Evolutionary conservation across 2,797 vertebrate genomes (phyloP).

Genomic region (Acanthurus tractus): DNA sequence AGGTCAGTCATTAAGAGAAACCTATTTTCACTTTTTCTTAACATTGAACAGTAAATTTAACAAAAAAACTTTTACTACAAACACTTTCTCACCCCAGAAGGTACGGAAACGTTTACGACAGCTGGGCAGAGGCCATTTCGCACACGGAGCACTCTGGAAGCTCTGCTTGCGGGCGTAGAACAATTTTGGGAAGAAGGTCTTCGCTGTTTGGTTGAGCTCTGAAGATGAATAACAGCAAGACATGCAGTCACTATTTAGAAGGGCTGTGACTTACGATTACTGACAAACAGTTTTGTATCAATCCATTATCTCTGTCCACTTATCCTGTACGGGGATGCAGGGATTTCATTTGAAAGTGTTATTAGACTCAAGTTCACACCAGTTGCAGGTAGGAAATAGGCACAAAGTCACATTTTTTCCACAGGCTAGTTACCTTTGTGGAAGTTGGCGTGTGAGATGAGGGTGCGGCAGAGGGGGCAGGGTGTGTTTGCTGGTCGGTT

Average conservation of each 20-base stretch:
- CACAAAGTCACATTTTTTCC: not conserved
- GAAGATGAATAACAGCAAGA: conserved; percentile 28
- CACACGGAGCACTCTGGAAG: conserved; percentile 75
- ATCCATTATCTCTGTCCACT: too few relatives aligned
- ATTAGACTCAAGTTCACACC: too few relatives aligned
- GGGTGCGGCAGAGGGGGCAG: conserved; percentile 91
- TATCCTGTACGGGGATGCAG: too few relatives aligned
- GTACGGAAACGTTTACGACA: conserved; percentile 60
- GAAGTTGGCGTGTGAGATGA: conserved; percentile 90
- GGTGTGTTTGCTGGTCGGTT: conserved; percentile 88
- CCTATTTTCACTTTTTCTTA: too few relatives aligned
- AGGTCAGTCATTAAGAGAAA: conserved; percentile 8
- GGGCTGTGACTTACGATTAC: too few relatives aligned
- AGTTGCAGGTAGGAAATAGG: not conserved
- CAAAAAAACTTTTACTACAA: too few relatives aligned
- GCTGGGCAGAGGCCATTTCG: conserved; percentile 82
- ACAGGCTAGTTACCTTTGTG: conserved; percentile 85
- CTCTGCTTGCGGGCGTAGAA: conserved; percentile 71
- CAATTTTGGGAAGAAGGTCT: conserved; percentile 77
- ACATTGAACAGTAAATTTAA: not conserved
- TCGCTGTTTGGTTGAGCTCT: conserved; percentile 78
- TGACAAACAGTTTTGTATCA: too few relatives aligned
- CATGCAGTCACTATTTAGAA: not conserved
- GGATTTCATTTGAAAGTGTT: not conserved
- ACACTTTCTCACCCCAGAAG: conserved; percentile 74